Conservation (phyloP, 2,113 vertebrate genomes). For the Campylorhamphus procurvoides region DNA sequence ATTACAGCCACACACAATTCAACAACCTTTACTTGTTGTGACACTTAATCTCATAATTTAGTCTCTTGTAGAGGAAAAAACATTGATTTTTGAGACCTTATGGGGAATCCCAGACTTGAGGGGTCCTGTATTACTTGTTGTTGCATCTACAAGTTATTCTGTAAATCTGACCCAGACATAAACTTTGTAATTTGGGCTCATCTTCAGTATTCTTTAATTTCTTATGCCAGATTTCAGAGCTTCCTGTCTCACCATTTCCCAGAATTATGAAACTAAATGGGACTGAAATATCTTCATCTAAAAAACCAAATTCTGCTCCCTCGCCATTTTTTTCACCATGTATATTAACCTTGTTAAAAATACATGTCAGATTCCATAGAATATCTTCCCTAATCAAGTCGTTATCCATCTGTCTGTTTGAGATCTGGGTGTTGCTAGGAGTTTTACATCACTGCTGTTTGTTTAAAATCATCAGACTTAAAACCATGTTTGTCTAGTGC, state of each 20-base stretch:
- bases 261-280: neutral
- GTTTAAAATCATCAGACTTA: neutral
- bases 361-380: neutral
- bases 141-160: neutral
- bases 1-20: neutral
- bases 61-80: neutral
- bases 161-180: neutral
- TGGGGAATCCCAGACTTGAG: neutral
- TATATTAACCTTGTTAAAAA: neutral
- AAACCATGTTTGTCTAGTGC: neutral
- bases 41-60: neutral
- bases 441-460: neutral
- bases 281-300: conserved; percentile 34
- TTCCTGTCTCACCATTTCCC: neutral
- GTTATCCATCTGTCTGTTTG: neutral
- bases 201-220: neutral
- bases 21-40: neutral
- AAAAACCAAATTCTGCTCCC: neutral
- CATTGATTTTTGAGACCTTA: neutral
- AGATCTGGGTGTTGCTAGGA: neutral
- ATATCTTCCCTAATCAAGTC: neutral
- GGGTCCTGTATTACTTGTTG: neutral
- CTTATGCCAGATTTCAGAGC: neutral
- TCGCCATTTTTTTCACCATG: neutral
- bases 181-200: neutral